Percentiles rank a stretch among this genome's conserved stretches.
Evolutionary conservation across 2,888 invertebrate species (phyloP).

Genomic region (Rhagonycha lutea): DNA sequence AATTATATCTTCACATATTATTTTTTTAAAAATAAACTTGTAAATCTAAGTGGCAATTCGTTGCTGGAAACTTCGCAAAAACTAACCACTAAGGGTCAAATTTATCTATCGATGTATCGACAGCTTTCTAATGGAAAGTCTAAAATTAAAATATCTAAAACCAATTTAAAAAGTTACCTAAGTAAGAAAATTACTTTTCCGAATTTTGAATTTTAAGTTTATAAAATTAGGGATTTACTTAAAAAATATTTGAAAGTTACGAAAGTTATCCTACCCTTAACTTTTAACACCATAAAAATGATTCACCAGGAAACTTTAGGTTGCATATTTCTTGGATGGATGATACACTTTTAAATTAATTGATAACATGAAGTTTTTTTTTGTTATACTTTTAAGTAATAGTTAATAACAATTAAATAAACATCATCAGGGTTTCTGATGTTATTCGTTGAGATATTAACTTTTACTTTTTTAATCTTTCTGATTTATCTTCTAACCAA

Average conservation of each 20-base stretch:
- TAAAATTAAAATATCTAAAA: neutral
- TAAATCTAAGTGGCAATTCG: neutral
- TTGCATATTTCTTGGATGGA: neutral
- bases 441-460: no score
- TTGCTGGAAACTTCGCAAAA: neutral
- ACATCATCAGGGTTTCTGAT: neutral
- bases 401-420: neutral
- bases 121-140: neutral
- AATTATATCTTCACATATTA: neutral
- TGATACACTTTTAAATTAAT: no score
- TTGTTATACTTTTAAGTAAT: no score
- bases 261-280: neutral
- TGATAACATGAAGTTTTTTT: no score
- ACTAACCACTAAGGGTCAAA: neutral
- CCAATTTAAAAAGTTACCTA: neutral
- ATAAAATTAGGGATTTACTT: no score
- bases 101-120: neutral
- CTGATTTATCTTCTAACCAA: no score
- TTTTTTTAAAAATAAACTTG: neutral
- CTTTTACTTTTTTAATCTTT: no score
- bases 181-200: neutral
- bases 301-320: neutral
- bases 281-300: neutral
- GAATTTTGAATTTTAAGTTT: neutral
- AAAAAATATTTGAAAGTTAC: neutral